Evolutionary conservation across 2,113 vertebrate genomes (phyloP).

Genomic region (Paramormyrops kingsleyae): DNA sequence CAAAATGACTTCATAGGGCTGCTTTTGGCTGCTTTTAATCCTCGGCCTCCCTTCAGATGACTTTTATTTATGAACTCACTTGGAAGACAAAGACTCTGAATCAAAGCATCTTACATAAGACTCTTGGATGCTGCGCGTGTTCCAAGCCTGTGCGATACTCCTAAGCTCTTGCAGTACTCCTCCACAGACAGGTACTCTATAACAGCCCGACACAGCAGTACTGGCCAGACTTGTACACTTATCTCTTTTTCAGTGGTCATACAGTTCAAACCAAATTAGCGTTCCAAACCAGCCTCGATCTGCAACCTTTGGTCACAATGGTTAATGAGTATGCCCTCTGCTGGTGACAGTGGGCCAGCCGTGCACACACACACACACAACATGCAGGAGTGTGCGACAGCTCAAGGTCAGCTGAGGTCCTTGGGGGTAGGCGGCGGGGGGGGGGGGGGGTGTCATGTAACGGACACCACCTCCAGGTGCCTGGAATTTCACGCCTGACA

Average conservation of each 20-base stretch:
- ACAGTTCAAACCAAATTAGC: background rate
- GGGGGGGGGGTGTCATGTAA: constrained; percentile 5
- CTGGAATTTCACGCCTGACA: constrained; percentile 19
- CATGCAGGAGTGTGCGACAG: background rate
- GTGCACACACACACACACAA: constrained; percentile 1
- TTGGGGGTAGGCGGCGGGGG: background rate
- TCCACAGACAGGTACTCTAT: background rate
- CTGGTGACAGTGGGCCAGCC: background rate
- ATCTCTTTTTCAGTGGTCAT: background rate
- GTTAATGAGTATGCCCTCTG: background rate
- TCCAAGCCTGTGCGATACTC: background rate
- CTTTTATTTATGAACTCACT: background rate
- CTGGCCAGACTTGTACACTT: background rate
- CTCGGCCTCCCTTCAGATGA: background rate
- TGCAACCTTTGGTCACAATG: background rate
- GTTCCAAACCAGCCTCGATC: background rate
- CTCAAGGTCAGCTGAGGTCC: constrained; percentile 19
- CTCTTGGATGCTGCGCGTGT: background rate
- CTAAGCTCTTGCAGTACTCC: background rate
- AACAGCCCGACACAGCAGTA: background rate
- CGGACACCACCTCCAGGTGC: constrained; percentile 26
- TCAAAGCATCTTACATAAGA: background rate
- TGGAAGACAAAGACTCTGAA: background rate
- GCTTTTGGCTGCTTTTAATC: background rate
- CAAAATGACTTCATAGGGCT: constrained; percentile 21